These are phyloP conservation scores for Microctonus hyperodae DNA, from an alignment of 2,888 invertebrate species.

Conservation along the genomic window DNA sequence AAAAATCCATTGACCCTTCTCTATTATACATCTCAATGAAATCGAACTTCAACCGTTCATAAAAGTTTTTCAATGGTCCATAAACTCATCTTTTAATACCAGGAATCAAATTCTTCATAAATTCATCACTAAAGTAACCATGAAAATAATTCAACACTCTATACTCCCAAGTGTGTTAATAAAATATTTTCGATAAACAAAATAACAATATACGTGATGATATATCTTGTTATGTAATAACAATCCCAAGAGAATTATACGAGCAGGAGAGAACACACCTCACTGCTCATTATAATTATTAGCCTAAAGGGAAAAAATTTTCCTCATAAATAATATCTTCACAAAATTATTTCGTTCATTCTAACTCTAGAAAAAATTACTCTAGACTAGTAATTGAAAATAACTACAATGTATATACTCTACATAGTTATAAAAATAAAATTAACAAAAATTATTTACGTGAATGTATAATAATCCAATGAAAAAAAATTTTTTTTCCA, in stretches of 20 bases:
- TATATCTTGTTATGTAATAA: slow-evolving; percentile 13
- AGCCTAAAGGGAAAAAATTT: background rate
- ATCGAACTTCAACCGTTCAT: background rate
- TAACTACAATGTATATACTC: too few relatives aligned
- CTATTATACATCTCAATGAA: background rate
- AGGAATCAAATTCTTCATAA: slow-evolving; percentile 3
- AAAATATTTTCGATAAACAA: background rate
- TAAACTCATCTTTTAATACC: background rate
- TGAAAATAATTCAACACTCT: background rate
- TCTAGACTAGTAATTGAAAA: too few relatives aligned
- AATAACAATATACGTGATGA: background rate
- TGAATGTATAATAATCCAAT: too few relatives aligned
- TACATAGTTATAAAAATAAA: too few relatives aligned
- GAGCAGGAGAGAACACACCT: background rate
- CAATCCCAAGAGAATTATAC: background rate
- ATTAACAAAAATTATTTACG: too few relatives aligned
- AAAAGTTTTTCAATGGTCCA: background rate
- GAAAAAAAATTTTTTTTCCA: too few relatives aligned
- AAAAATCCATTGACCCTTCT: slow-evolving; percentile 4
- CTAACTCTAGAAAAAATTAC: background rate
- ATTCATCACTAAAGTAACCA: background rate
- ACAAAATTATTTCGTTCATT: background rate
- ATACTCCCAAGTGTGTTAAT: background rate
- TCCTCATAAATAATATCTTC: background rate
- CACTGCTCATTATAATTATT: background rate